Evolutionary conservation across 2,888 invertebrate genomes (phyloP).

Genomic region (Sisyra terminalis): DNA sequence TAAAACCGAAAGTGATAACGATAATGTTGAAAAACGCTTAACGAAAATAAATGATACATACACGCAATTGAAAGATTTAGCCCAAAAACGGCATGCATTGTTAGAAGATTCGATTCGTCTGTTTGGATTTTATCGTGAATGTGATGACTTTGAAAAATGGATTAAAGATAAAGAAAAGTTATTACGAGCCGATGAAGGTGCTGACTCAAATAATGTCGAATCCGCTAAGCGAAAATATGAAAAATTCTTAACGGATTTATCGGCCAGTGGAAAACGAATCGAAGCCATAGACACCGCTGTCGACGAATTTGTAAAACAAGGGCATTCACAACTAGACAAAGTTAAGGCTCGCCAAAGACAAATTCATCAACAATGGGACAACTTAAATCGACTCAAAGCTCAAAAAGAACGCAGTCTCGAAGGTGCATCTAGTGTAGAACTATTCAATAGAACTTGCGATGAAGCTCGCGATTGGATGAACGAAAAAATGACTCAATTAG

Average conservation of each 20-base stretch:
- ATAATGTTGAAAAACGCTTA: constrained; percentile 67
- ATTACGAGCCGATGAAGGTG: constrained; percentile 63
- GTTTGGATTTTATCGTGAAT: constrained; percentile 88
- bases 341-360: constrained; percentile 61
- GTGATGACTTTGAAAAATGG: constrained; percentile 96
- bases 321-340: constrained; percentile 75
- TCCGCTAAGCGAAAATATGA: constrained; percentile 91
- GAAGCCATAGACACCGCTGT: constrained; percentile 80
- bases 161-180: constrained; percentile 89
- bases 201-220: constrained; percentile 61
- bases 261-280: constrained; percentile 81
- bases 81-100: constrained; percentile 62
- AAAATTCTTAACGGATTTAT: constrained; percentile 90
- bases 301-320: constrained; percentile 63
- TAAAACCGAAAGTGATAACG: constrained; percentile 34
- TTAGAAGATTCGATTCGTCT: constrained; percentile 85
- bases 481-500: constrained; percentile 85
- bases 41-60: constrained; percentile 68
- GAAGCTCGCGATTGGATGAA: constrained; percentile 96
- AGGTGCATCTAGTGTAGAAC: constrained; percentile 84
- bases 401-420: constrained; percentile 84
- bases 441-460: constrained; percentile 90
- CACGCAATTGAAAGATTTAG: constrained; percentile 61
- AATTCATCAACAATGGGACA: constrained; percentile 79
- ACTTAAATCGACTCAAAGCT: constrained; percentile 67